Evolutionary conservation across 2,888 invertebrate species (phyloP).

Genomic region (Nesidiocoris tenuis): DNA sequence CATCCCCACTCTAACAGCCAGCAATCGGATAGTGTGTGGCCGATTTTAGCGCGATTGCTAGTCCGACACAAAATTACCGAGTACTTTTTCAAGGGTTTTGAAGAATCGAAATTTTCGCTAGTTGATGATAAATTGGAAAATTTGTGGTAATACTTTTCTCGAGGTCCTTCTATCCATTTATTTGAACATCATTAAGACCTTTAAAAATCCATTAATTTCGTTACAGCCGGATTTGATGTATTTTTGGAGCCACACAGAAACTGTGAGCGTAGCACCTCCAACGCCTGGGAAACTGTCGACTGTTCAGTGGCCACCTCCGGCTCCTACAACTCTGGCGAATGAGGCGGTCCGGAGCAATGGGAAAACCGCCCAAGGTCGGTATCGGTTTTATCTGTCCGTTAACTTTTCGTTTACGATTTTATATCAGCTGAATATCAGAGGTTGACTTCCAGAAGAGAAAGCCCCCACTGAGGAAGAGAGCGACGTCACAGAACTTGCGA

Average conservation of each 20-base stretch:
- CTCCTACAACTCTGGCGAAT: constrained; percentile 6
- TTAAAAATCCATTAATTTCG: constrained; percentile 42
- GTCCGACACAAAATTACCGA: too few species aligned
- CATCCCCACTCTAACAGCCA: too few species aligned
- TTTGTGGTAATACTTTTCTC: too few species aligned
- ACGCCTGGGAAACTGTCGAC: constrained; percentile 74
- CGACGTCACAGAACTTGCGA: constrained; percentile 55
- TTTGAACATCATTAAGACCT: too few species aligned
- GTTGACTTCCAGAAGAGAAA: constrained; percentile 18
- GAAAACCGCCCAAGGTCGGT: constrained; percentile 26
- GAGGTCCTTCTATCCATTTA: too few species aligned
- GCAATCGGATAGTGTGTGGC: too few species aligned
- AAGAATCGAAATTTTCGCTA: too few species aligned
- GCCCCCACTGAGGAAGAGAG: constrained; percentile 54
- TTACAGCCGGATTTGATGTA: constrained; percentile 86
- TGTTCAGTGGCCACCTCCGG: constrained; percentile 69
- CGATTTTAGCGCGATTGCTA: too few species aligned
- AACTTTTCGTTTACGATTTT: too few species aligned
- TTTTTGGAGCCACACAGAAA: constrained; percentile 83
- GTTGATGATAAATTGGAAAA: too few species aligned
- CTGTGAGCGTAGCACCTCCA: constrained; percentile 63
- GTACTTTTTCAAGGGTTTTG: too few species aligned
- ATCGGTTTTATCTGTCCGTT: too few species aligned
- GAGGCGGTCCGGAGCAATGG: constrained; percentile 12
- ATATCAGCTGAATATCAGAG: neutral